Percentiles rank a stretch among this genome's conserved stretches.
Conservation (phyloP, 2,797 vertebrate species). For the Carcharodon carcharias region DNA sequence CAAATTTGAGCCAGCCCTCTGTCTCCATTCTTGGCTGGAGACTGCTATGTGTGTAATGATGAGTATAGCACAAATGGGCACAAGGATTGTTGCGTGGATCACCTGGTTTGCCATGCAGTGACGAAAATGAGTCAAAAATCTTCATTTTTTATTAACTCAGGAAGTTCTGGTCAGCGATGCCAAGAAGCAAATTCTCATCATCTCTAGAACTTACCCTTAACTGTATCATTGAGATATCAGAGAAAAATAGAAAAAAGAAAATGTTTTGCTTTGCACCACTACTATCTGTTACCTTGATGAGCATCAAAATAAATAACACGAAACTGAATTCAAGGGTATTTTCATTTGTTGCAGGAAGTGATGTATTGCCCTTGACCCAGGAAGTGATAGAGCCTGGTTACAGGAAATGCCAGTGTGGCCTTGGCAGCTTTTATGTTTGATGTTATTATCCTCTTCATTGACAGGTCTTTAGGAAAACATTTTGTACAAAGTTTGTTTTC, state of each 20-base stretch:
- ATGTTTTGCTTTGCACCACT: background rate
- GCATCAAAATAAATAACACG: background rate
- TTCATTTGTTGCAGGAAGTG: background rate
- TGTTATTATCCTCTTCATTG: background rate
- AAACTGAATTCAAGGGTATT: background rate
- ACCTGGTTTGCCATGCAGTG: background rate
- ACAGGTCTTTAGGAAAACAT: background rate
- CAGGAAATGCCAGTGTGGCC: background rate
- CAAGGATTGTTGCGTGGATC: background rate
- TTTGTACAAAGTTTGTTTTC: slow-evolving; percentile 26
- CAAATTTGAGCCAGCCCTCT: too few relatives aligned
- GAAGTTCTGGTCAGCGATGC: background rate
- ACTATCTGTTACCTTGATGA: background rate
- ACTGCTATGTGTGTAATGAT: too few relatives aligned
- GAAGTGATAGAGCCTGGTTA: background rate
- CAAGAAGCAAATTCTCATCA: background rate
- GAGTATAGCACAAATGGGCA: background rate
- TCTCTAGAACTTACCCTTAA: background rate
- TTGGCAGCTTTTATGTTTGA: background rate
- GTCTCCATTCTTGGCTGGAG: background rate
- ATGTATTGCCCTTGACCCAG: background rate
- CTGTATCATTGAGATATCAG: background rate
- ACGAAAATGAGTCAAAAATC: background rate
- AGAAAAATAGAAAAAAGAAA: background rate
- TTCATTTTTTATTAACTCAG: background rate